Conservation (phyloP, 2,888 invertebrate species). For the Euproctis similis region DNA sequence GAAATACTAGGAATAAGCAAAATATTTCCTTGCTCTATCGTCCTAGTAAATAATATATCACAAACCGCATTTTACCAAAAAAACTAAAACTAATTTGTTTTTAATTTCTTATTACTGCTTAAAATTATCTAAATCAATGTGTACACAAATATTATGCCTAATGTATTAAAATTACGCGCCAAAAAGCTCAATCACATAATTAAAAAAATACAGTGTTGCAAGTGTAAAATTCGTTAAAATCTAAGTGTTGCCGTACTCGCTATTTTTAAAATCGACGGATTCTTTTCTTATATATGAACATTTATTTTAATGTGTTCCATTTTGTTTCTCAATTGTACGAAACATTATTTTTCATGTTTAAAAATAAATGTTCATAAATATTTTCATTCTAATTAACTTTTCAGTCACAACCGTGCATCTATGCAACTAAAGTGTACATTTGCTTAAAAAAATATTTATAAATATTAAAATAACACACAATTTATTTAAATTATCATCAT, state of each 20-base stretch:
- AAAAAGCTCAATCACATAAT: constrained; percentile 48
- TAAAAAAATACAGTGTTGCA: constrained; percentile 33
- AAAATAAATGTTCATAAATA: constrained; percentile 22
- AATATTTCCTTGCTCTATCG: too few species aligned
- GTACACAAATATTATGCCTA: constrained; percentile 28
- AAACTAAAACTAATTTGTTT: constrained; percentile 48
- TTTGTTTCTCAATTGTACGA: too few species aligned
- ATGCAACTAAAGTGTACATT: constrained; percentile 19
- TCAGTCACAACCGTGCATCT: constrained; percentile 34
- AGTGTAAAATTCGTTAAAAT: constrained; percentile 31
- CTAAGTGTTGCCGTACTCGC: constrained; percentile 35
- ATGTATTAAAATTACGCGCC: constrained; percentile 29
- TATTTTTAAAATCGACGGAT: constrained; percentile 39
- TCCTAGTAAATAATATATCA: constrained; percentile 24
- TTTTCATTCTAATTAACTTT: constrained; percentile 14
- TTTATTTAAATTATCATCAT: too few species aligned
- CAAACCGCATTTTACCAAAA: constrained; percentile 30
- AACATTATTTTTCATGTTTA: neutral
- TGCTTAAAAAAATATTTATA: constrained; percentile 17
- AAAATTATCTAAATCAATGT: constrained; percentile 21
- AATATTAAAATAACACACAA: constrained; percentile 1
- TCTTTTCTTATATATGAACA: constrained; percentile 21
- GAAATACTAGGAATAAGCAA: too few species aligned
- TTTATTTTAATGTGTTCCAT: constrained; percentile 7
- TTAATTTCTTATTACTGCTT: constrained; percentile 26